A percentile compares a stretch with the other conserved stretches of the same genome.
Evolutionary conservation across 2,888 invertebrate species (phyloP).

Genomic region (Fragum whitleyi): DNA sequence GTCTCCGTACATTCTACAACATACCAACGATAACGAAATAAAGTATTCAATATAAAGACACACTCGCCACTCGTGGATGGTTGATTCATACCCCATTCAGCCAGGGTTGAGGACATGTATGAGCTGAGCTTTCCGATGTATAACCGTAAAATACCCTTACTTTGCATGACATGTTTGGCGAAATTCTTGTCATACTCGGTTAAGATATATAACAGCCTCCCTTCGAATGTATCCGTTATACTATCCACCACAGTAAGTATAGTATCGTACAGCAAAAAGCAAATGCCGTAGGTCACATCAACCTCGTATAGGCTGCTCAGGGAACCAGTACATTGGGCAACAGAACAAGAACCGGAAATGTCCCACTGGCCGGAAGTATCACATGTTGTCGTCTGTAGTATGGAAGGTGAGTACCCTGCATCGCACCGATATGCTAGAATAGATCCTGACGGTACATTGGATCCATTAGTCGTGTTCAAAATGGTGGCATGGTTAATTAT

Average conservation of each 20-base stretch:
- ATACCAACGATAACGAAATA: too few relatives aligned
- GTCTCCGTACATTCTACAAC: too few relatives aligned
- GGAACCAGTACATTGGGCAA: not conserved
- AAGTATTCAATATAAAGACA: too few relatives aligned
- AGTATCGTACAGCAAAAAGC: not conserved
- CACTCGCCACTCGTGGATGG: too few relatives aligned
- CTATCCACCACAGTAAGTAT: not conserved
- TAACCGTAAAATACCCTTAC: too few relatives aligned
- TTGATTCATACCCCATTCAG: too few relatives aligned
- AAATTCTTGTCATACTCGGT: not conserved
- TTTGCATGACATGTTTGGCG: not conserved
- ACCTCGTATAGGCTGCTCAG: not conserved
- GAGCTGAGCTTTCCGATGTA: too few relatives aligned
- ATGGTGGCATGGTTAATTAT: not conserved
- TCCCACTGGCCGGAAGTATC: not conserved
- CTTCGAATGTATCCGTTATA: not conserved
- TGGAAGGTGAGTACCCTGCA: not conserved
- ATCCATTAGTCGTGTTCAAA: not conserved
- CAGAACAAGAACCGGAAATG: not conserved
- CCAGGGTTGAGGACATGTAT: too few relatives aligned
- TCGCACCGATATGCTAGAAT: not conserved
- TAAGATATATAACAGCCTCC: not conserved
- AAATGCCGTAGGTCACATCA: not conserved
- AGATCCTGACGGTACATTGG: not conserved
- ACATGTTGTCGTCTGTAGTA: not conserved